These are phyloP conservation scores for Stichopus horrens DNA, from an alignment of 53 echinoderm and acorn worm genomes.

Conservation along the genomic window DNA sequence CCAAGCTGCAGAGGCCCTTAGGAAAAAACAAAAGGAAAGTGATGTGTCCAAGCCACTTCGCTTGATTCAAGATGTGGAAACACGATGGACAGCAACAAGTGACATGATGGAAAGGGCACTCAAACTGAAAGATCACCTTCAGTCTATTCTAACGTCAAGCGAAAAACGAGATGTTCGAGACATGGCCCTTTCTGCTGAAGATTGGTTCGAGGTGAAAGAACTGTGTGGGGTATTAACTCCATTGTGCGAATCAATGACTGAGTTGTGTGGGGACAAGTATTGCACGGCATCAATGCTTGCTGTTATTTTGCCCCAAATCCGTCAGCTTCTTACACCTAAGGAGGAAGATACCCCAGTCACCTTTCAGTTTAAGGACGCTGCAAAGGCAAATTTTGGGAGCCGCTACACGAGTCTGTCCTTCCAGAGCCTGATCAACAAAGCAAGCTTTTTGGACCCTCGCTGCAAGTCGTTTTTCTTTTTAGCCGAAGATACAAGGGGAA, in stretches of 20 bases:
- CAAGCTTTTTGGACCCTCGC: background rate
- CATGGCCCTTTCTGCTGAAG: slow-evolving; percentile 28
- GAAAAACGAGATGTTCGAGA: slow-evolving; percentile 19
- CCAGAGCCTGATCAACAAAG: background rate
- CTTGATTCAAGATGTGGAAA: slow-evolving; percentile 24
- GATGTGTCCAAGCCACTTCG: background rate
- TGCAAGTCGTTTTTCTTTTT: slow-evolving; percentile 9
- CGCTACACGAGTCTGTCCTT: background rate
- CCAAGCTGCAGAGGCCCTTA: background rate
- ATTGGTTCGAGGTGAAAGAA: slow-evolving; percentile 19
- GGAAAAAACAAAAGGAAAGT: background rate
- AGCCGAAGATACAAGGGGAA: background rate
- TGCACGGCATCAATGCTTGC: slow-evolving; percentile 24
- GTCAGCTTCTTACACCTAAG: background rate
- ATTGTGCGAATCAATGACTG: slow-evolving; percentile 8
- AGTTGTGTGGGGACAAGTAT: slow-evolving; percentile 16
- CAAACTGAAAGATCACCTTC: background rate
- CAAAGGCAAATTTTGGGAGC: background rate
- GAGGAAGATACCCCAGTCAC: slow-evolving; percentile 3
- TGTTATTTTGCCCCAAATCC: background rate
- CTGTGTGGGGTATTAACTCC: slow-evolving; percentile 19
- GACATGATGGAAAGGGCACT: slow-evolving; percentile 21
- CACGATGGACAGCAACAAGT: slow-evolving; percentile 18
- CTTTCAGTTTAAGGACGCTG: slow-evolving; percentile 5
- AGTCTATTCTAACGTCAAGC: background rate